These are phyloP conservation scores for Dendrolimus pini DNA, from an alignment of 2,888 invertebrate species.

Conservation along the genomic window DNA sequence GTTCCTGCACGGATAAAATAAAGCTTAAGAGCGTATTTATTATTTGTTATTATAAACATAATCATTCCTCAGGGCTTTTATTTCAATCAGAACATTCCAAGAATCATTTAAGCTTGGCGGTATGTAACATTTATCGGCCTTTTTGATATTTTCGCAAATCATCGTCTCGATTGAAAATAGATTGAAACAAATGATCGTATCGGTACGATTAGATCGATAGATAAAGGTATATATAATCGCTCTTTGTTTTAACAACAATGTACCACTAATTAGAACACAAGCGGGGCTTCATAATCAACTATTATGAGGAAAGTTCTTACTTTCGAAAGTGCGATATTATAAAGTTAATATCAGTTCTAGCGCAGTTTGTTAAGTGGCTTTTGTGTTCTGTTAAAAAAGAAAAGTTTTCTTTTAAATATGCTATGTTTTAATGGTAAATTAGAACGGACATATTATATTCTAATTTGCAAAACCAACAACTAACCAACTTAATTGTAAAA, in stretches of 20 bases:
- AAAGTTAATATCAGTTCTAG: not conserved
- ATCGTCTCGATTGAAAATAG: constrained; percentile 16
- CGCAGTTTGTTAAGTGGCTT: not conserved
- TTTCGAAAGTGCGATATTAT: not conserved
- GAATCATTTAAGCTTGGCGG: not conserved
- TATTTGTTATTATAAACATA: too few species aligned
- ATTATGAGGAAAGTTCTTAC: not conserved
- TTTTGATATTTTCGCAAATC: constrained; percentile 5
- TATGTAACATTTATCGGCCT: not conserved
- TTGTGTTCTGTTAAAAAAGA: too few species aligned
- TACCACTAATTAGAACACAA: not conserved
- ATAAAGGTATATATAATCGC: not conserved
- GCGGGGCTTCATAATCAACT: not conserved
- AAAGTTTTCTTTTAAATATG: too few species aligned
- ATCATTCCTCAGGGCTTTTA: too few species aligned
- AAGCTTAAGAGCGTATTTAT: too few species aligned
- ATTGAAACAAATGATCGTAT: constrained; percentile 17
- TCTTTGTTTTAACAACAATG: not conserved
- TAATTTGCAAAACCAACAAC: too few species aligned
- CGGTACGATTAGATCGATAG: not conserved
- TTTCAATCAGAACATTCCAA: too few species aligned
- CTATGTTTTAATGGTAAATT: too few species aligned
- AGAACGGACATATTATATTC: too few species aligned
- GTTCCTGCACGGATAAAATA: too few species aligned
- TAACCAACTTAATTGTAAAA: too few species aligned